Evolutionary conservation across 2,113 vertebrate species (phyloP).

Genomic region (Aptenodytes forsteri): DNA sequence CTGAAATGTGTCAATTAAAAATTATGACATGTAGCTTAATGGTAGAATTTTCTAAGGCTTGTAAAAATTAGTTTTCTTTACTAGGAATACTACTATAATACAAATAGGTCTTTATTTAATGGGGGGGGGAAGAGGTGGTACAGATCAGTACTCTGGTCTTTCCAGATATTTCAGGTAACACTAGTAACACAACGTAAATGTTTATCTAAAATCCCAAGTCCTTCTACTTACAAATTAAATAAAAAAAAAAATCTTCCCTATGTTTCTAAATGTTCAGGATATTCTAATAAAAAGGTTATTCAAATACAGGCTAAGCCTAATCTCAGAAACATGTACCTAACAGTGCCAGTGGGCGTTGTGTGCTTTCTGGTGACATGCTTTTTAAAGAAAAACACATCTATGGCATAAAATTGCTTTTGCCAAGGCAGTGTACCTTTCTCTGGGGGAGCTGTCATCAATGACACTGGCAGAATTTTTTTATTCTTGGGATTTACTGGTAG

Average conservation of each 20-base stretch:
- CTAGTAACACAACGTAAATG: neutral
- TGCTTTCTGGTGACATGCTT: neutral
- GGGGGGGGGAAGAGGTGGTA: neutral
- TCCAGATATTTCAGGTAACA: neutral
- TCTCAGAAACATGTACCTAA: neutral
- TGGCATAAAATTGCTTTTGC: neutral
- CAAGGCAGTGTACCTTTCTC: neutral
- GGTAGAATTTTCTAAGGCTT: neutral
- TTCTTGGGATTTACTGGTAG: neutral
- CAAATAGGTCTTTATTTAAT: neutral
- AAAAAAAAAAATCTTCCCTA: neutral
- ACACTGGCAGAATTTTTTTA: neutral
- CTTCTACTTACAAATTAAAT: neutral
- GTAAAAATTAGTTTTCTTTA: neutral
- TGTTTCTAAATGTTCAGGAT: neutral
- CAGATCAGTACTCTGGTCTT: neutral
- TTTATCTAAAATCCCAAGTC: neutral
- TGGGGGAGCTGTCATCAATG: neutral
- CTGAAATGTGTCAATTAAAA: neutral
- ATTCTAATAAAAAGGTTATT: neutral
- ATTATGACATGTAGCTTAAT: neutral
- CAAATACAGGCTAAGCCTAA: neutral
- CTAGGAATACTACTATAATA: neutral
- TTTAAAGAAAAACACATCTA: neutral
- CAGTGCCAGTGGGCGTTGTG: neutral